These are phyloP conservation scores for Venustaconcha ellipsiformis DNA, from an alignment of 1,140 invertebrate genomes.

Conservation along the genomic window DNA sequence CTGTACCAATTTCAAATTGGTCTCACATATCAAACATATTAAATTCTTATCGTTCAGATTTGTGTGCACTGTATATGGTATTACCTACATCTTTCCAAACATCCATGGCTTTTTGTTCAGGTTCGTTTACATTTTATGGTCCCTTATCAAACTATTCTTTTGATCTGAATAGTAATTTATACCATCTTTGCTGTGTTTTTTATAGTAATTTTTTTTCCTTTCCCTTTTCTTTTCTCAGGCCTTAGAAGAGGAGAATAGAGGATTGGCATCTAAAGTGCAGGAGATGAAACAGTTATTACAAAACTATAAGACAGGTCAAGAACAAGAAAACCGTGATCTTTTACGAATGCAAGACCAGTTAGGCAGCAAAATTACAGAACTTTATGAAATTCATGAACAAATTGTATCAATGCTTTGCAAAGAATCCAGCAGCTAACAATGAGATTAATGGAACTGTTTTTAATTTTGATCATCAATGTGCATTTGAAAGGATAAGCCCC, in stretches of 20 bases:
- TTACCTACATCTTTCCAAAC: neutral
- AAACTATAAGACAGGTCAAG: constrained; percentile 83
- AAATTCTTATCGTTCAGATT: too few species aligned
- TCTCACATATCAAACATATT: too few species aligned
- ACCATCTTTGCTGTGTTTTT: constrained; percentile 8
- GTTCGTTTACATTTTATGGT: too few species aligned
- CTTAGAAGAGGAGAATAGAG: constrained; percentile 81
- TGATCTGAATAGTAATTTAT: too few species aligned
- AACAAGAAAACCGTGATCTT: constrained; percentile 86
- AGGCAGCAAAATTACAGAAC: constrained; percentile 85
- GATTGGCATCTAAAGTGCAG: constrained; percentile 78
- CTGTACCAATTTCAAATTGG: neutral
- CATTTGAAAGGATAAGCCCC: too few species aligned
- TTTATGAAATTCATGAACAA: constrained; percentile 69
- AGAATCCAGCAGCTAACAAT: constrained; percentile 55
- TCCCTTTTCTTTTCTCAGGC: constrained; percentile 67
- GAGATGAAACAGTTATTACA: constrained; percentile 87
- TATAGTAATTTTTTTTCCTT: constrained; percentile 6
- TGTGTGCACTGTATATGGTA: too few species aligned
- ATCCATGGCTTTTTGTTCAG: neutral
- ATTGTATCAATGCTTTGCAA: constrained; percentile 54
- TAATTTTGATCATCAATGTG: neutral
- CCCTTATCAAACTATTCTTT: too few species aligned
- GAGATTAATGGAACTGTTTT: neutral
- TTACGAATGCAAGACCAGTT: constrained; percentile 87